Conservation (phyloP, 1,140 invertebrate genomes). For the Aphaenogaster ashmeadi region DNA sequence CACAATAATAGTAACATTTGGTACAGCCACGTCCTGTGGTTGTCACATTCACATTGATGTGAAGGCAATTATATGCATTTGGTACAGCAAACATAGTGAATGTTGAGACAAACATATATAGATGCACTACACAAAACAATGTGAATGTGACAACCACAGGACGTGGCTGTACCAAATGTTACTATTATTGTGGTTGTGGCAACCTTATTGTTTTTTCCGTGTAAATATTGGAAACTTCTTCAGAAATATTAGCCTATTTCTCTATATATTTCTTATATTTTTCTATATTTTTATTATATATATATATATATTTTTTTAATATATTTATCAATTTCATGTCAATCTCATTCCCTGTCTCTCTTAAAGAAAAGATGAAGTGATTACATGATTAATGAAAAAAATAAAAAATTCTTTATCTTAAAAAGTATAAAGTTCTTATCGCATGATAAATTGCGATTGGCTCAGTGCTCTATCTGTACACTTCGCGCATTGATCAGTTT, state of each 20-base stretch:
- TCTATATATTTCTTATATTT: neutral
- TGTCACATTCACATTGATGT: too few relatives aligned
- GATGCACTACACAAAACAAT: too few relatives aligned
- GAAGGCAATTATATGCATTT: too few relatives aligned
- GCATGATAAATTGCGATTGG: conserved; percentile 18
- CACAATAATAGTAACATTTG: too few relatives aligned
- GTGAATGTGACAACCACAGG: too few relatives aligned
- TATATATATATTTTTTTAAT: neutral
- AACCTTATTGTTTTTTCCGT: too few relatives aligned
- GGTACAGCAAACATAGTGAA: too few relatives aligned
- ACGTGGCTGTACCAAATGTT: too few relatives aligned
- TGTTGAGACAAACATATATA: too few relatives aligned
- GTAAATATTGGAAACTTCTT: neutral
- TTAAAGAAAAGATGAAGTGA: neutral
- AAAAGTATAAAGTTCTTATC: neutral
- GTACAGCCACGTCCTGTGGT: too few relatives aligned
- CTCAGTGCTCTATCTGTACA: neutral
- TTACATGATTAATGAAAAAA: neutral
- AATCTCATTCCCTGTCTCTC: neutral
- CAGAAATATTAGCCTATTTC: neutral
- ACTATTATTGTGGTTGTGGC: too few relatives aligned
- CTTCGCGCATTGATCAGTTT: conserved; percentile 42
- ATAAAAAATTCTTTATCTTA: neutral
- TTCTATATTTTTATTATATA: conserved; percentile 4
- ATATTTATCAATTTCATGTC: neutral